phyloP scores from a whole-genome alignment of 2,888 invertebrate genomes.

The Nomada lathburiana region DNA sequence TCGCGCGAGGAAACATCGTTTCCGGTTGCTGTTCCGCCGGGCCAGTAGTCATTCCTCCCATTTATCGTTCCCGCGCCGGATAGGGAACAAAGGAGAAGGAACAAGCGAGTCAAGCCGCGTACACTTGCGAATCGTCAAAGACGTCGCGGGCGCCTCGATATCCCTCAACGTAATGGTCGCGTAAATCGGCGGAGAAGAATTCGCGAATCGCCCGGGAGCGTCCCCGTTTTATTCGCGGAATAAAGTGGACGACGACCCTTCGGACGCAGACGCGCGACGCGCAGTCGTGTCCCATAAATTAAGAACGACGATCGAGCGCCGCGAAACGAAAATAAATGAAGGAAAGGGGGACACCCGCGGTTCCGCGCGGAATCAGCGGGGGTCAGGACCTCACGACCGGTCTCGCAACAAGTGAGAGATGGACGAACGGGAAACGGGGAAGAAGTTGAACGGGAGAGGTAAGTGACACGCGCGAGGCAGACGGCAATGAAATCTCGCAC shows the following conservation, averaged over 20 bases:
- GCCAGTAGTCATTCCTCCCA: no score
- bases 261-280: background rate
- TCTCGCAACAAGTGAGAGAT: conserved; percentile 11
- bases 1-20: conserved; percentile 40
- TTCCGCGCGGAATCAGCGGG: conserved; percentile 9
- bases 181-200: conserved; percentile 18
- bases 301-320: conserved; percentile 33
- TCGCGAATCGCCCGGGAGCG: background rate
- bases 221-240: background rate
- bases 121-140: background rate
- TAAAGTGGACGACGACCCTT: conserved; percentile 34
- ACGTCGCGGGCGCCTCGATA: background rate
- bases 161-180: background rate
- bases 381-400: background rate
- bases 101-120: no score
- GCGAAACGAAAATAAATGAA: conserved; percentile 31
- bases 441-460: no score
- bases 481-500: background rate
- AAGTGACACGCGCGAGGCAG: background rate
- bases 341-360: background rate
- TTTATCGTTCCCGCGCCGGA: background rate
- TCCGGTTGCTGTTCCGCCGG: conserved; percentile 2
- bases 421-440: background rate
- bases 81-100: no score
- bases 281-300: conserved; percentile 23